Conservation (phyloP, 1,140 invertebrate genomes). For the Trachelipus rathkii region DNA sequence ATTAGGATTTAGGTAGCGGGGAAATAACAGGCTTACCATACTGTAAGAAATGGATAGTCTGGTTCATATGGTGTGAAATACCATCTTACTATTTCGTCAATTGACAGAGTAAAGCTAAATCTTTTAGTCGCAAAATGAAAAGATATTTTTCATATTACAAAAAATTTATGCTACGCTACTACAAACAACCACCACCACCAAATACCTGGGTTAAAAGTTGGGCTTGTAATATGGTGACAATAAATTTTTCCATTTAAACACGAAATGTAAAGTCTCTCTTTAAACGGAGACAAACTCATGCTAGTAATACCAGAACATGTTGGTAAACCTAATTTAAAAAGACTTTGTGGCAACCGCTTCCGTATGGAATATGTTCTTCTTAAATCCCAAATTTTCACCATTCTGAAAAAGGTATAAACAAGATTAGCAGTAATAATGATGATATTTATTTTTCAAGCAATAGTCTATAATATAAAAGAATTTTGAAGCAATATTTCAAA, state of each 20-base stretch:
- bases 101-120: neutral
- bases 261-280: neutral
- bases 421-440: no score
- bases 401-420: neutral
- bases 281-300: neutral
- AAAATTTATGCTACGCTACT: no score
- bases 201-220: neutral
- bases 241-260: conserved; percentile 6
- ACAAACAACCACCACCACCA: neutral
- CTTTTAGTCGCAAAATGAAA: neutral
- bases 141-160: neutral
- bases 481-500: no score
- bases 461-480: no score
- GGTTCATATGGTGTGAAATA: neutral
- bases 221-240: neutral
- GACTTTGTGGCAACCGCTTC: neutral
- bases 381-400: neutral
- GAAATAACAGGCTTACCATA: neutral
- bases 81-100: neutral
- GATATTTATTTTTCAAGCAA: no score
- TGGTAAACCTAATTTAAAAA: neutral
- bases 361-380: neutral
- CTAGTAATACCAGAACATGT: neutral
- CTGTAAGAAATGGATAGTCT: neutral
- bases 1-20: no score